Base-by-base conservation (phyloP, 2,797 vertebrate species). In the Halcyon smyrnensis region DNA sequence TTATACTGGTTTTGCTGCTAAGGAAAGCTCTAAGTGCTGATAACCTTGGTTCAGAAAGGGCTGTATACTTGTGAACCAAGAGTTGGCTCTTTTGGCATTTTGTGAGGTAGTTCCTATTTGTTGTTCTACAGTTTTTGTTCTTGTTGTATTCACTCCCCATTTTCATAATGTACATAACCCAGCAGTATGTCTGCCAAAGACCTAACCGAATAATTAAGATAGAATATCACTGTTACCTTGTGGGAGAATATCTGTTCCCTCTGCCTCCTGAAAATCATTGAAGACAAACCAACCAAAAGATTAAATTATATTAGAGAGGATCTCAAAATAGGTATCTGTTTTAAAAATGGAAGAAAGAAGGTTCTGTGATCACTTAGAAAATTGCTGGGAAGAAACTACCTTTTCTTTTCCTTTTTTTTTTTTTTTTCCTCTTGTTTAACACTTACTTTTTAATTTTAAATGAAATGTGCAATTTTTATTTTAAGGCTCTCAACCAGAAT, bases 401-500 rank as follows among this genome's bases (percentile, higher is more conserved):
- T 76, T 64, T 63, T 15, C 6, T 1, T 25, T 63, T 15, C 5
- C 1, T 25, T 76, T 34, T 73, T 25, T 39, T 18, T 7, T 68
- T 30, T 8, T 20, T 6, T 23, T 32, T n/a, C 36, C 59, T 39
- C 37, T 39, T 88, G 14, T 93, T 71, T 81, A 90, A 77, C 37
- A 28, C 51, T 97, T 88, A 34, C 46, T 86, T 96, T 79, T 93
- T 87, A 95, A 96, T 96, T 97, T 96, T 91, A 97, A 98, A 94
- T 98, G 96, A 98, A 97, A 97, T 96, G 59, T 97, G 43, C 30
- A 67, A 90, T 98, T 97, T 97, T 97, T 97, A 89, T 97, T 98
- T 98, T 97, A 98, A 99, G 99, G 99, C 99, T 89, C 97, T 99
- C 98, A 99, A 99, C 98, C 99, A 99, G 98, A 99, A 99, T 90